Percentiles rank a stretch among this genome's conserved stretches.
These are phyloP conservation scores for Perizoma flavofasciatum DNA, from an alignment of 2,888 invertebrate genomes.

Conservation along the genomic window DNA sequence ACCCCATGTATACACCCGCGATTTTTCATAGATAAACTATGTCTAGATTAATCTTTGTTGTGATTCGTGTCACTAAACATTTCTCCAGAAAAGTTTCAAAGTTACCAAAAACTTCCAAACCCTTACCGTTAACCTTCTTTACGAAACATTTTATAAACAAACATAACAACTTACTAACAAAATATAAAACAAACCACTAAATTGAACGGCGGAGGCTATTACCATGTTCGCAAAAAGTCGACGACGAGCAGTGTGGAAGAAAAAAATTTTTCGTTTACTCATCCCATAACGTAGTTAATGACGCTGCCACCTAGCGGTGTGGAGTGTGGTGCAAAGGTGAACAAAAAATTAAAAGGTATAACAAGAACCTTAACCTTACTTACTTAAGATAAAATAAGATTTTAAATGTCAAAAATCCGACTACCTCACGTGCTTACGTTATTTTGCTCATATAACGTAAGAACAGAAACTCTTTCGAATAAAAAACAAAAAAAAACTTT, in stretches of 20 bases:
- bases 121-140: slow-evolving; percentile 17
- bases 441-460: too few species aligned
- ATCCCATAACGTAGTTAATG: slow-evolving; percentile 27
- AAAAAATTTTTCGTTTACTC: slow-evolving; percentile 19
- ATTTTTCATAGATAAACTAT: too few species aligned
- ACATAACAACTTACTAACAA: slow-evolving; percentile 1
- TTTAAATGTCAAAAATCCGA: too few species aligned
- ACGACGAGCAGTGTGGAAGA: slow-evolving; percentile 7
- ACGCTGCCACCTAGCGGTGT: slow-evolving; percentile 14
- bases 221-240: slow-evolving; percentile 20
- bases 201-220: slow-evolving; percentile 13
- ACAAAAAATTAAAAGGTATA: background rate
- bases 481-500: too few species aligned
- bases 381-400: too few species aligned
- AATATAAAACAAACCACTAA: slow-evolving; percentile 16
- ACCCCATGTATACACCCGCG: too few species aligned
- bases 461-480: too few species aligned
- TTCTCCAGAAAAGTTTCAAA: too few species aligned
- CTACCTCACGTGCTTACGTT: too few species aligned
- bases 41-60: too few species aligned
- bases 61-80: too few species aligned
- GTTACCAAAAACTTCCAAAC: background rate
- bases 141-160: slow-evolving; percentile 16
- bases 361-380: too few species aligned
- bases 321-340: slow-evolving; percentile 1